Base-by-base conservation (phyloP, 2,113 vertebrate species). In the Collichthys lucidus region DNA sequence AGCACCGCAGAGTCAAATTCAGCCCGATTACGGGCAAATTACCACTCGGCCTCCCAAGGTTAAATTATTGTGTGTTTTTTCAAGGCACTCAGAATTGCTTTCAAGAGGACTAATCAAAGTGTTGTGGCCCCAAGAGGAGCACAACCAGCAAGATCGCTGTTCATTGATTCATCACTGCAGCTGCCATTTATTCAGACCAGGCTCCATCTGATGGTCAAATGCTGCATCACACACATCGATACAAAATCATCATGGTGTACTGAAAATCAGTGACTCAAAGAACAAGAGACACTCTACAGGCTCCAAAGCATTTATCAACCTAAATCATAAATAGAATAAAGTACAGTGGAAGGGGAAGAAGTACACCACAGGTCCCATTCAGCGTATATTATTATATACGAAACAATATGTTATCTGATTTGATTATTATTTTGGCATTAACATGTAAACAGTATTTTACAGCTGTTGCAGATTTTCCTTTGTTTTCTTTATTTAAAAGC, bases 171-270 rank as follows among this genome's bases (percentile, higher is more conserved):
- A 63, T 61, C 76, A 42, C 57, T 5, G 62, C 5, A 0, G 24
- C 62, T 56, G 20, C 35, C 29, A 67, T 70, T 68, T 42, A 60
- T 66, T 82, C 26, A 79, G 44, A 72, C n/a, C 47, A 70, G 63
- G 55, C 86, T 75, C 88, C 85, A 75, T 73, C 87, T 86, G n/a
- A 50, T 74, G 90, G 89, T 2, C 1, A 15, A 70, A 74, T 0
- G 12, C 9, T 24, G 82, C 49, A 86, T 81, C 53, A 71, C 77
- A 83, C 66, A 49, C 40, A 60, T 9, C 20, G n/a, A 42, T 22
- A 46, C 2, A 0, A 24, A 17, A 10, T 46, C 31, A 46, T 22
- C 12, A 49, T 20, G 20, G 3, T 12, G 55, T 26, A 26, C 26
- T 26, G 26, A 3, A 19, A 61, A 6, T n/a, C 2, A 15, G 3